phyloP scores from a whole-genome alignment of 2,797 vertebrate species.

The Rhabdophis nuchalis region DNA sequence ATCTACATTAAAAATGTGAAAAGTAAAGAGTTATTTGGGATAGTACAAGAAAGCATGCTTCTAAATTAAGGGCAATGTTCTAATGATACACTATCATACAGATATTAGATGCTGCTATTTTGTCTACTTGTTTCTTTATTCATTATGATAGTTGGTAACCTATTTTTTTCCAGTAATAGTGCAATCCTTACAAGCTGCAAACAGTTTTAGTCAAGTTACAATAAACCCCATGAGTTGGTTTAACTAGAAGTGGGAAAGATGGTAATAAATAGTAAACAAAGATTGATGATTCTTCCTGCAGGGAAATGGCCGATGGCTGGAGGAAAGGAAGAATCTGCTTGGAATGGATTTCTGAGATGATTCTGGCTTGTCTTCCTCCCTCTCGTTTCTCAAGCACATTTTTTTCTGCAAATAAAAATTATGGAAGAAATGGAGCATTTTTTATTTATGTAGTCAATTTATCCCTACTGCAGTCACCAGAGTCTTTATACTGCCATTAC shows the following conservation, averaged over 20 bases:
- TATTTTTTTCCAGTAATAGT: not conserved
- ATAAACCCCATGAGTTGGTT: not conserved
- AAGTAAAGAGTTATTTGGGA: not conserved
- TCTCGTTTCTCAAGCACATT: not conserved
- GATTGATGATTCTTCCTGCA: not conserved
- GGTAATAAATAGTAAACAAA: not conserved
- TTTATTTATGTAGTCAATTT: not conserved
- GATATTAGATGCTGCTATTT: not conserved
- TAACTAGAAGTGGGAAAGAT: not conserved
- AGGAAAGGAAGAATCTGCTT: not conserved
- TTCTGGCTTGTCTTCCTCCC: not conserved
- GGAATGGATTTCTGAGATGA: not conserved
- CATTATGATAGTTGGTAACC: not conserved
- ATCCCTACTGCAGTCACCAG: not conserved
- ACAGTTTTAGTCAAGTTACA: not conserved
- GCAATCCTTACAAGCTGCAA: not conserved
- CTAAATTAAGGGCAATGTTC: not conserved
- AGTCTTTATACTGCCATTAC: not conserved
- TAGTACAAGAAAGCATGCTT: not conserved
- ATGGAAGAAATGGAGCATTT: not conserved
- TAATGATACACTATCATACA: not conserved
- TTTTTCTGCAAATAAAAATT: not conserved
- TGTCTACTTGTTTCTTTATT: not conserved
- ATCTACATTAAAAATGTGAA: not conserved
- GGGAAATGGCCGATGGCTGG: not conserved